Evolutionary conservation across 2,888 invertebrate species (phyloP).

Genomic region (Tetranychus truncatus): DNA sequence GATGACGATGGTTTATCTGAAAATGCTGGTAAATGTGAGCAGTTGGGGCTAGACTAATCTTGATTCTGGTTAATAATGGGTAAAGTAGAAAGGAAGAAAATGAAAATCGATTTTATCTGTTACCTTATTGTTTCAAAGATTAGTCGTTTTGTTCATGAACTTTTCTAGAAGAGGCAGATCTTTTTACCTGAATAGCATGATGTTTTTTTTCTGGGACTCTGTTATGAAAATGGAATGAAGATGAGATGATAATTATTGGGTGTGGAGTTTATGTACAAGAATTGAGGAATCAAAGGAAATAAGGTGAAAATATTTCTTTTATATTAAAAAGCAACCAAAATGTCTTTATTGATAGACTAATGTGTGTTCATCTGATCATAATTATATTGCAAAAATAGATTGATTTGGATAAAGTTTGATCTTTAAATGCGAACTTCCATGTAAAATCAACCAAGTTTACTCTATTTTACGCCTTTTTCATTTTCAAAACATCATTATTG

Average conservation of each 20-base stretch:
- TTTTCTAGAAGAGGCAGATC: background rate
- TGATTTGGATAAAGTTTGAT: too few relatives aligned
- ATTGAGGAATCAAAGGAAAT: background rate
- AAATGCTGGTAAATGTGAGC: background rate
- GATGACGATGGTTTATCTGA: background rate
- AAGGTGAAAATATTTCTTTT: too few relatives aligned
- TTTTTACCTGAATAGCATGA: background rate
- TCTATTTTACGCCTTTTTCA: too few relatives aligned
- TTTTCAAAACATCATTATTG: too few relatives aligned
- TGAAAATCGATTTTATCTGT: background rate
- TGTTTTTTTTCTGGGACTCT: background rate
- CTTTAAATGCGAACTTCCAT: too few relatives aligned
- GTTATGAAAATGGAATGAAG: background rate
- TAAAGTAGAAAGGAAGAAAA: background rate
- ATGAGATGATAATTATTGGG: background rate
- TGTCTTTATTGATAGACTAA: background rate
- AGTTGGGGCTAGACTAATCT: too few relatives aligned
- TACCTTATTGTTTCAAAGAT: background rate
- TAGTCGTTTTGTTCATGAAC: background rate
- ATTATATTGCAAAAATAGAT: too few relatives aligned
- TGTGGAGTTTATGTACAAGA: background rate
- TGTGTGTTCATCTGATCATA: too few relatives aligned
- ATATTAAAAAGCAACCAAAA: background rate
- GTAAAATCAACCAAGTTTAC: too few relatives aligned
- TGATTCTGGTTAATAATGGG: background rate